phyloP scores from a whole-genome alignment of 2,797 vertebrate genomes.

The Rhodeus uyekii region DNA sequence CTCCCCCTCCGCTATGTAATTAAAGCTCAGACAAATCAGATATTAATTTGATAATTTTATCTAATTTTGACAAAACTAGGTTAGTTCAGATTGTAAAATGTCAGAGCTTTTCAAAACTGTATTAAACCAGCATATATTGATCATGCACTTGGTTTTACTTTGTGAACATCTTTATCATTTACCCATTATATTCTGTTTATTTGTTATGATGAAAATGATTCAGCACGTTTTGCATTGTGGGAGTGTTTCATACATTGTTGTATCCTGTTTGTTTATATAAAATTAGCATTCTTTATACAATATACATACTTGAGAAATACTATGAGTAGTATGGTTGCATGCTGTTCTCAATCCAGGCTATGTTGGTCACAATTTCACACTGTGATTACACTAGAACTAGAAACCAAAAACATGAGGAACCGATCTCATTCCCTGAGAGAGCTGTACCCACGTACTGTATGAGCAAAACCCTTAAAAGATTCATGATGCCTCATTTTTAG shows the following conservation, averaged over 20 bases:
- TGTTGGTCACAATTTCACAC: not conserved
- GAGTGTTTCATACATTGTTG: not conserved
- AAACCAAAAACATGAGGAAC: not conserved
- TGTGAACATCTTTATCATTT: not conserved
- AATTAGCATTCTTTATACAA: not conserved
- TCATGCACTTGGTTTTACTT: not conserved
- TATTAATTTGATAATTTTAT: not conserved
- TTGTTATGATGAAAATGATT: not conserved
- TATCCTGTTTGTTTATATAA: not conserved
- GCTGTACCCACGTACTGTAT: not conserved
- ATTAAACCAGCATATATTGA: not conserved
- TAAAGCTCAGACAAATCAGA: not conserved
- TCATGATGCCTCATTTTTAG: constrained; percentile 51
- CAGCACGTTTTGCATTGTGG: not conserved
- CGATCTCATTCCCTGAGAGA: not conserved
- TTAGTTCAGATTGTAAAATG: not conserved
- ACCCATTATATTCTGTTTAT: not conserved
- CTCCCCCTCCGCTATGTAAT: not conserved
- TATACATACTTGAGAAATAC: not conserved
- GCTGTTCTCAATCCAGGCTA: not conserved
- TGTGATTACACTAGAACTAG: not conserved
- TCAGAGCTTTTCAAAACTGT: not conserved
- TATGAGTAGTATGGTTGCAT: not conserved
- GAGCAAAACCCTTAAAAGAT: constrained; percentile 52
- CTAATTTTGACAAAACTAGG: not conserved